Evolutionary conservation across 2,888 invertebrate genomes (phyloP).

Genomic region (Margaritifera margaritifera): DNA sequence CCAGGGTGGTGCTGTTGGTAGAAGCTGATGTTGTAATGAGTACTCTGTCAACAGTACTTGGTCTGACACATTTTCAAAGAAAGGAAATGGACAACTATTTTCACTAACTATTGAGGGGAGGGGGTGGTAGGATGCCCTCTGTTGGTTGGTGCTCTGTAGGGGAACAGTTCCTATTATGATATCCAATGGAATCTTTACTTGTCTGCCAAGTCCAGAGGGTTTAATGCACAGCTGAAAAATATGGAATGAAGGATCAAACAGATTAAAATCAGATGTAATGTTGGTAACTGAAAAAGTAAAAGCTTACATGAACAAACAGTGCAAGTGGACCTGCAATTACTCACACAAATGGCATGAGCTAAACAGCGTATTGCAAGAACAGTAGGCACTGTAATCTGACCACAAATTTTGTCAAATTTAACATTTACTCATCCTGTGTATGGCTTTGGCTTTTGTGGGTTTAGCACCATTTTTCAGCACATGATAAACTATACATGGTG

Average conservation of each 20-base stretch:
- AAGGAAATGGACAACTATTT: slow-evolving; percentile 57
- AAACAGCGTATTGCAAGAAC: too few species aligned
- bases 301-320: too few species aligned
- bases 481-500: too few species aligned
- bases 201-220: slow-evolving; percentile 63
- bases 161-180: slow-evolving; percentile 65
- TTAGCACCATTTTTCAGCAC: too few species aligned
- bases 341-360: too few species aligned
- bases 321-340: too few species aligned
- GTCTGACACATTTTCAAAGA: slow-evolving; percentile 56
- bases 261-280: too few species aligned
- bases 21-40: slow-evolving; percentile 55
- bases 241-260: neutral
- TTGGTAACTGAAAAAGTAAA: too few species aligned
- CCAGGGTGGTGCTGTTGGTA: slow-evolving; percentile 65
- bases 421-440: too few species aligned
- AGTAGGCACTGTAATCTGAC: too few species aligned
- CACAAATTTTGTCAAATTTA: too few species aligned
- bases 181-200: slow-evolving; percentile 64
- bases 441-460: too few species aligned
- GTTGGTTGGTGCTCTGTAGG: slow-evolving; percentile 45
- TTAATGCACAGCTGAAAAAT: slow-evolving; percentile 60
- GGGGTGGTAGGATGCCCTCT: slow-evolving; percentile 60
- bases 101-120: slow-evolving; percentile 57
- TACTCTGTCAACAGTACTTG: slow-evolving; percentile 59